Evolutionary conservation across 2,888 invertebrate genomes (phyloP).

Genomic region (Amblyjoppa fuscipennis): DNA sequence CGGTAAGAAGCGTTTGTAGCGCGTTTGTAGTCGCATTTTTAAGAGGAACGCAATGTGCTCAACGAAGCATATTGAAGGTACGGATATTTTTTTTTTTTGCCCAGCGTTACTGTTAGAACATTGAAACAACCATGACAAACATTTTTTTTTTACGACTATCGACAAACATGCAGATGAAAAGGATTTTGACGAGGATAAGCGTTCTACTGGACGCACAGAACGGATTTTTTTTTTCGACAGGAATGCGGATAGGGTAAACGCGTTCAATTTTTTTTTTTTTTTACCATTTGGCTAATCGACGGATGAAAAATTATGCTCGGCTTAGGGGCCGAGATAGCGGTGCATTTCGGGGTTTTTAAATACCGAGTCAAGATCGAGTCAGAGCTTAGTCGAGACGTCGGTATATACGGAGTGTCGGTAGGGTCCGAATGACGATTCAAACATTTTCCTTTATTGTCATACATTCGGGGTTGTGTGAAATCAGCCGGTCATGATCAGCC

Average conservation of each 20-base stretch:
- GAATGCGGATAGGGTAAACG: neutral
- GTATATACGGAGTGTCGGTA: neutral
- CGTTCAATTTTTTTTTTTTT: slow-evolving; percentile 14
- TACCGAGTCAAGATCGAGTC: slow-evolving; percentile 33
- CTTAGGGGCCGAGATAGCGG: slow-evolving; percentile 14
- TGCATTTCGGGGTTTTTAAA: slow-evolving; percentile 28
- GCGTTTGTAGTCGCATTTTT: neutral
- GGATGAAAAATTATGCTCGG: slow-evolving; percentile 13
- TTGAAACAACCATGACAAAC: slow-evolving; percentile 41
- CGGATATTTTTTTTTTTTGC: slow-evolving; percentile 5
- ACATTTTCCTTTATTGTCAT: slow-evolving; percentile 1
- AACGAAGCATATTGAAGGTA: slow-evolving; percentile 44
- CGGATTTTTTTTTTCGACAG: slow-evolving; percentile 14
- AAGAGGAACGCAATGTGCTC: slow-evolving; percentile 29
- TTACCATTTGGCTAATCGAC: neutral
- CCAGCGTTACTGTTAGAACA: slow-evolving; percentile 45
- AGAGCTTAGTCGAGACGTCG: slow-evolving; percentile 41
- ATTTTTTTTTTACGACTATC: slow-evolving; percentile 18
- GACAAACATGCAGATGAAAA: slow-evolving; percentile 45
- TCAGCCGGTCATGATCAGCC: slow-evolving; percentile 81
- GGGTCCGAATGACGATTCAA: slow-evolving; percentile 29
- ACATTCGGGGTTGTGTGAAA: slow-evolving; percentile 64
- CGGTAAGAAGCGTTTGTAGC: slow-evolving; percentile 55
- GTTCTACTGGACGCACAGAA: slow-evolving; percentile 10
- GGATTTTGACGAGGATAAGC: slow-evolving; percentile 32